Percentiles rank a stretch among this genome's conserved stretches.
Conservation (phyloP, 2,888 invertebrate species). For the Tetheella fluctuosa region DNA sequence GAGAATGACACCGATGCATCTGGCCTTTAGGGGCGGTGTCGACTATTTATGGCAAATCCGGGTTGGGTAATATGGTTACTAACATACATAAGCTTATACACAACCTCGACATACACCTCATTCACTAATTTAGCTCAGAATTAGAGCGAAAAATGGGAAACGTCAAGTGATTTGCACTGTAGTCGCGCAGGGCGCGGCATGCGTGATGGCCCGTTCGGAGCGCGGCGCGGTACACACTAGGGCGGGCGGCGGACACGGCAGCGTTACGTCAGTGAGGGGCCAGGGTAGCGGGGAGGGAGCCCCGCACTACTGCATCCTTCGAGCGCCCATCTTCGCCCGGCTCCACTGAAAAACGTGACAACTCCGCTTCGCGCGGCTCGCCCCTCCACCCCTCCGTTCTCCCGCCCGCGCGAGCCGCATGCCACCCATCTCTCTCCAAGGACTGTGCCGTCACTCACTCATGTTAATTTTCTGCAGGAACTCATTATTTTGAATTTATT, state of each 20-base stretch:
- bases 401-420: constrained; percentile 38
- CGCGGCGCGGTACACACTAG: constrained; percentile 82
- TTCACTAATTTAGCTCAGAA: constrained; percentile 70
- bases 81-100: constrained; percentile 54
- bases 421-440: constrained; percentile 38
- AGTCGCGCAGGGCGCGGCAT: constrained; percentile 69
- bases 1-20: constrained; percentile 76
- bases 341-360: constrained; percentile 75
- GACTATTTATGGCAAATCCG: constrained; percentile 43
- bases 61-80: constrained; percentile 37
- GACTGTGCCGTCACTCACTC: constrained; percentile 51
- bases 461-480: constrained; percentile 59
- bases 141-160: constrained; percentile 69
- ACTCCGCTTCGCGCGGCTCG: constrained; percentile 55
- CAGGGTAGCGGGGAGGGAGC: constrained; percentile 43
- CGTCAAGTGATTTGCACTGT: constrained; percentile 79
- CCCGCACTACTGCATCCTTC: constrained; percentile 80
- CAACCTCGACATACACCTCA: constrained; percentile 69
- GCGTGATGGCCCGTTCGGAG: constrained; percentile 70
- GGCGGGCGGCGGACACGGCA: constrained; percentile 78
- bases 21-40: constrained; percentile 69
- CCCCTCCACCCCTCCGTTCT: constrained; percentile 11
- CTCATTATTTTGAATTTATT: constrained; percentile 54
- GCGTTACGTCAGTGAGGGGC: constrained; percentile 81
- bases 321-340: constrained; percentile 72